Base-by-base conservation (phyloP, 2,888 invertebrate genomes). In the Autographa pulchrina region DNA sequence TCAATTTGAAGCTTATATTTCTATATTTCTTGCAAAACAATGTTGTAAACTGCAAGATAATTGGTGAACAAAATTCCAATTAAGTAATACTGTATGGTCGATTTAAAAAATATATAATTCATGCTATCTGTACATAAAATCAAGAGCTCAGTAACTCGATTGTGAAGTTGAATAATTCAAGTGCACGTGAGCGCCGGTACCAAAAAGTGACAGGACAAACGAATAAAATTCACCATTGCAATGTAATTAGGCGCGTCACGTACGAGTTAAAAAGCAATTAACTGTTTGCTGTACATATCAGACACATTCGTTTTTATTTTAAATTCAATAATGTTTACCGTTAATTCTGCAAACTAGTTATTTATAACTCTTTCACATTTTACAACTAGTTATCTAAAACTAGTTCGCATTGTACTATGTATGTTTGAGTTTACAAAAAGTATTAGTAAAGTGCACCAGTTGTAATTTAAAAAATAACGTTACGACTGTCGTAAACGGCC, bases 221-320 rank as follows among this genome's bases (percentile, higher is more conserved):
- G 71, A 80, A 75, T 80, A 76, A 77, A 77, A 80, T 72, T 80
- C 71, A 63, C 68, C 80, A 77, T 76, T 68, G 67, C 76, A 76
- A 80, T 77, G 68, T 80, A 77, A 80, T 80, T 72, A 80, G 62
- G 71, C 76, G 77, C 38, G 54, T 72, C 80, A 68, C 77, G 77
- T 75, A 71, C 65, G 77, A 77, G 80, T 77, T 77, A 76, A 77
- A 78, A 77, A 80, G 72, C 67, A 80, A 80, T 80, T 76, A 77
- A 71, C 60, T 62, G 65, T 48, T 16, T 32, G 9, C 32, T 56
- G 75, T 77, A n/a, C 31, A 43, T 11, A 71, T 76, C 59, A n/a
- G 38, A 38, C 60, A 70, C 54, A 70, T 63, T 8, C 71, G 54
- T 71, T 48, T 48, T 54, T 71, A 71, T 31, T 74, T 60, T 68